phyloP scores from a whole-genome alignment of 2,888 invertebrate genomes.

The Allolobophora icterica region DNA sequence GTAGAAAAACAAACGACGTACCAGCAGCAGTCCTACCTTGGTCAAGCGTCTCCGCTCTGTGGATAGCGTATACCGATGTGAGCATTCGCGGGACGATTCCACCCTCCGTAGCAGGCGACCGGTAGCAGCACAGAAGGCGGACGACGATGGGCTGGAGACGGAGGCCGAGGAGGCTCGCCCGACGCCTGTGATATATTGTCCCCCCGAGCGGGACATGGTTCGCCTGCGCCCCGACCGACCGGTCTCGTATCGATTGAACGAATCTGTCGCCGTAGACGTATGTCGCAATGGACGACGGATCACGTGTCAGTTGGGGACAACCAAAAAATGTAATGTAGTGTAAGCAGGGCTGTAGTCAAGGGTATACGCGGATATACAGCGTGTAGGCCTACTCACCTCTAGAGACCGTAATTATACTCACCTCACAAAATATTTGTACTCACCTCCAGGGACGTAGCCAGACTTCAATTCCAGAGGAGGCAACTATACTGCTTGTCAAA shows the following conservation, averaged over 20 bases:
- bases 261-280: neutral
- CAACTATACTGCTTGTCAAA: too few relatives aligned
- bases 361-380: too few relatives aligned
- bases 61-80: neutral
- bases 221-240: neutral
- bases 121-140: neutral
- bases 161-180: too few relatives aligned
- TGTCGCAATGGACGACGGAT: neutral
- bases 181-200: neutral
- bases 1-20: neutral
- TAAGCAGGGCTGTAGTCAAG: too few relatives aligned
- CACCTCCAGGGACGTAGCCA: too few relatives aligned
- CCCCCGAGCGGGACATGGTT: conserved; percentile 10
- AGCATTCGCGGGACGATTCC: neutral
- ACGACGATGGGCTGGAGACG: neutral
- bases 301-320: neutral
- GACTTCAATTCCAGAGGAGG: too few relatives aligned
- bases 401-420: too few relatives aligned
- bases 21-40: neutral
- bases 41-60: neutral
- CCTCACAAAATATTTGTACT: too few relatives aligned
- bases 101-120: neutral
- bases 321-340: neutral
- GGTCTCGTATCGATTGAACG: neutral
- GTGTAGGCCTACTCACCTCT: too few relatives aligned